These are phyloP conservation scores for Osmerus mordax DNA, from an alignment of 2,113 vertebrate species.

Conservation along the genomic window DNA sequence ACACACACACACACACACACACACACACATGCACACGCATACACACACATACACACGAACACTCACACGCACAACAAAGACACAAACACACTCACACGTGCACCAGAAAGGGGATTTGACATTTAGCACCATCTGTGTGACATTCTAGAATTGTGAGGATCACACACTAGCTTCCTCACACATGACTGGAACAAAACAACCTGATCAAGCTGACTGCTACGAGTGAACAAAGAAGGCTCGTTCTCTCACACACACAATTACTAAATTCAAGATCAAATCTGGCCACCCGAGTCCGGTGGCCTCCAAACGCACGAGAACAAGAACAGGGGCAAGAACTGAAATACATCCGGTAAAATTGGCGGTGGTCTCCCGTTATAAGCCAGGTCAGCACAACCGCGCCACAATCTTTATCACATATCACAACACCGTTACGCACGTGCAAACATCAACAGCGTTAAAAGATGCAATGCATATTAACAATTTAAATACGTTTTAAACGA, in stretches of 20 bases:
- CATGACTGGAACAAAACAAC: no score
- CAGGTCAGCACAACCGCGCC: conserved; percentile 43
- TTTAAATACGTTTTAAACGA: neutral
- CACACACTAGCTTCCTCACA: neutral
- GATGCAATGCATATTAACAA: conserved; percentile 45
- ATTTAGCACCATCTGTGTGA: conserved; percentile 8
- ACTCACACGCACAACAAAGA: neutral
- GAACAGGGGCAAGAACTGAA: neutral
- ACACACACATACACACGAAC: neutral
- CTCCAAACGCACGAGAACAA: neutral
- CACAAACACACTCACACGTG: neutral
- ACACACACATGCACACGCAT: no score
- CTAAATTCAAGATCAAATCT: neutral
- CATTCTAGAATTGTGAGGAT: neutral
- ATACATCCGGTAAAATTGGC: neutral
- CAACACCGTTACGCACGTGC: conserved; percentile 36
- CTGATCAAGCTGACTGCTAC: no score
- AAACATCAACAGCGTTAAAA: conserved; percentile 39
- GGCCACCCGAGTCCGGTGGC: neutral
- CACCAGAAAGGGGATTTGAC: neutral
- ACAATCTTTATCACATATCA: conserved; percentile 10
- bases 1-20: neutral
- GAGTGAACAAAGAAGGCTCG: no score
- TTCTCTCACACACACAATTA: neutral
- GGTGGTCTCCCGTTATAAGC: conserved; percentile 51